A percentile compares a stretch with the other conserved stretches of the same genome.
These are phyloP conservation scores for Tragelaphus buxtoni DNA, from an alignment of 2,113 vertebrate species.

Conservation along the genomic window DNA sequence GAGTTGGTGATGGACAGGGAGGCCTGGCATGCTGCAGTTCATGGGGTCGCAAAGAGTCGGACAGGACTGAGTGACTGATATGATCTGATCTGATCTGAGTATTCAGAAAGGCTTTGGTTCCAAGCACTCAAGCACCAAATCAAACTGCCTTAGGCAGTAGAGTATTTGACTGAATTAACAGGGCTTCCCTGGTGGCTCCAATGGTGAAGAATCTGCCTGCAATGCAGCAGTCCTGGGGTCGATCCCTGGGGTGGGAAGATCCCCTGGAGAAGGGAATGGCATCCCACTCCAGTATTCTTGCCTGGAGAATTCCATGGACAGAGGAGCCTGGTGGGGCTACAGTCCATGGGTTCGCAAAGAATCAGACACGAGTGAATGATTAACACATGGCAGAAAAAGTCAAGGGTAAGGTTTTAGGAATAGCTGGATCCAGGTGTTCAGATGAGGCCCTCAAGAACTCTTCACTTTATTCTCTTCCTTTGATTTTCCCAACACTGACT, in stretches of 20 bases:
- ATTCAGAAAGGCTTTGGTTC: background rate
- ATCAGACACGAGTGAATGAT: background rate
- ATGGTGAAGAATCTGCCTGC: fast-evolving
- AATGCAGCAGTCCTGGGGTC: background rate
- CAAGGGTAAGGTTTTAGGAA: background rate
- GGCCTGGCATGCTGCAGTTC: no score
- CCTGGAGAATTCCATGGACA: background rate
- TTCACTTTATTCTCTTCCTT: background rate
- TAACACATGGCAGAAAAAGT: background rate
- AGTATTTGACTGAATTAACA: background rate
- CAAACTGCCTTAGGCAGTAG: background rate
- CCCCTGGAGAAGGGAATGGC: background rate
- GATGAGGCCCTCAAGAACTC: background rate
- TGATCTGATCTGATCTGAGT: no score
- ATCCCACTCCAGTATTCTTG: background rate
- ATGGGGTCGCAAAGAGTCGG: no score
- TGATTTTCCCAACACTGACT: background rate
- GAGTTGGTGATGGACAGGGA: no score
- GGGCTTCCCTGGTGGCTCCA: background rate
- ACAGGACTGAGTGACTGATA: no score
- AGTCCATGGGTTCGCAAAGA: background rate
- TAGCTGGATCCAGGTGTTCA: background rate
- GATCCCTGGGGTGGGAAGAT: background rate
- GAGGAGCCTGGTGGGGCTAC: background rate
- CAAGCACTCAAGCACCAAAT: background rate